Conservation (phyloP, 2,113 vertebrate genomes). For the Cynoglossus semilaevis region DNA sequence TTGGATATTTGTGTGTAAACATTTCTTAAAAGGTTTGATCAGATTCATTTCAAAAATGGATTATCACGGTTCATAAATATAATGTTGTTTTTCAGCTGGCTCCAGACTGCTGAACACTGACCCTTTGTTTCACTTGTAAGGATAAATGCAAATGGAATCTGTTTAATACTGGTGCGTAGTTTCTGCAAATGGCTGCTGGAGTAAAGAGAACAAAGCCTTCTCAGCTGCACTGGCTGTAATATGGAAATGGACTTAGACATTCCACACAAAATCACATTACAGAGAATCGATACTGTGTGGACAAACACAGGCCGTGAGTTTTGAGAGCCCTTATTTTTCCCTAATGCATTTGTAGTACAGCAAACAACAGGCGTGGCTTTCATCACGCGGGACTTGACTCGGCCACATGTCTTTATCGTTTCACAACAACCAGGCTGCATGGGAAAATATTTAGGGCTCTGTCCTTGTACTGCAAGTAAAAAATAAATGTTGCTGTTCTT, state of each 20-base stretch:
- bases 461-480: too few relatives aligned
- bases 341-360: neutral
- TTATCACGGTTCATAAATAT: neutral
- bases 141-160: constrained; percentile 4
- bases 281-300: neutral
- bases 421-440: too few relatives aligned
- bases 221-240: neutral
- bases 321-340: too few relatives aligned
- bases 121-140: constrained; percentile 30
- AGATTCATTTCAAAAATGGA: too few relatives aligned
- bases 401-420: too few relatives aligned
- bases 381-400: neutral
- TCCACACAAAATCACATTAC: neutral
- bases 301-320: neutral
- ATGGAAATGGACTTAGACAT: neutral
- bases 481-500: too few relatives aligned
- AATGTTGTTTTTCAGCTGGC: constrained; percentile 10
- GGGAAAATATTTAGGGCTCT: too few relatives aligned
- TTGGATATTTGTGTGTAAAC: too few relatives aligned
- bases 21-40: too few relatives aligned
- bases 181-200: constrained; percentile 5
- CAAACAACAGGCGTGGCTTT: neutral
- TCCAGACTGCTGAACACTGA: neutral
- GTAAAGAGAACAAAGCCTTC: neutral
- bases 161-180: constrained; percentile 5